phyloP scores from a whole-genome alignment of 2,113 vertebrate species.

The Sinocyclocheilus maitianheensis region DNA sequence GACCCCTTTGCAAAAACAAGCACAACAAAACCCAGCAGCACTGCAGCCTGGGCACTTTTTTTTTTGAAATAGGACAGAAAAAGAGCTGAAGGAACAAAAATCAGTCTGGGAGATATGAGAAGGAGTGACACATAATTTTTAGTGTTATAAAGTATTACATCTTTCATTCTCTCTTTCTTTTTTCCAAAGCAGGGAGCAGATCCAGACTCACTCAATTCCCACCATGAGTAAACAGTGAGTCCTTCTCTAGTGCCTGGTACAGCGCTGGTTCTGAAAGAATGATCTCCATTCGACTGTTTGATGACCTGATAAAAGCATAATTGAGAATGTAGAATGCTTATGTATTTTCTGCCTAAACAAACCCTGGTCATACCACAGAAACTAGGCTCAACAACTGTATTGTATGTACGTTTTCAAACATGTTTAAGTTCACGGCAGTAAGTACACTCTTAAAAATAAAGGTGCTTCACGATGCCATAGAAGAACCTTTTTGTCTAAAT shows the following conservation, averaged over 20 bases:
- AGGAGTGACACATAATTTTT: conserved; percentile 64
- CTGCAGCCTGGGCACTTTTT: background rate
- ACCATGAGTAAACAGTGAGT: conserved; percentile 87
- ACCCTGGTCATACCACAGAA: conserved; percentile 68
- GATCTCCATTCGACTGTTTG: conserved; percentile 70
- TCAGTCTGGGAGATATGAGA: conserved; percentile 58
- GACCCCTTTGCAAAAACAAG: conserved; percentile 42
- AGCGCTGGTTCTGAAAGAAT: conserved; percentile 70
- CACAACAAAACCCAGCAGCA: background rate
- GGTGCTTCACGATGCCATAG: too few relatives aligned
- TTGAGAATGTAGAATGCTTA: conserved; percentile 72
- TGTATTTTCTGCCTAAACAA: conserved; percentile 72
- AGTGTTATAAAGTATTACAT: conserved; percentile 44
- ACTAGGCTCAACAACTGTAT: conserved; percentile 69
- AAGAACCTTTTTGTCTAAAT: too few relatives aligned
- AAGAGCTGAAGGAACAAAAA: conserved; percentile 46
- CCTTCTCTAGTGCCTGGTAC: conserved; percentile 83
- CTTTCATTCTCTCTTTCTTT: conserved; percentile 48
- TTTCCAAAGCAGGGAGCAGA: conserved; percentile 59
- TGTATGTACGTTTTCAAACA: conserved; percentile 68
- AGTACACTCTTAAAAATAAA: too few relatives aligned
- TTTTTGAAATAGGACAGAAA: conserved; percentile 41
- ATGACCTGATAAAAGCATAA: conserved; percentile 76
- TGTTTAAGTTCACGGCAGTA: background rate
- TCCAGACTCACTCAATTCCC: conserved; percentile 70